A percentile compares a stretch with the other conserved stretches of the same genome.
Conservation (phyloP, 2,113 vertebrate species). For the Neodontobutis hainanensis region DNA sequence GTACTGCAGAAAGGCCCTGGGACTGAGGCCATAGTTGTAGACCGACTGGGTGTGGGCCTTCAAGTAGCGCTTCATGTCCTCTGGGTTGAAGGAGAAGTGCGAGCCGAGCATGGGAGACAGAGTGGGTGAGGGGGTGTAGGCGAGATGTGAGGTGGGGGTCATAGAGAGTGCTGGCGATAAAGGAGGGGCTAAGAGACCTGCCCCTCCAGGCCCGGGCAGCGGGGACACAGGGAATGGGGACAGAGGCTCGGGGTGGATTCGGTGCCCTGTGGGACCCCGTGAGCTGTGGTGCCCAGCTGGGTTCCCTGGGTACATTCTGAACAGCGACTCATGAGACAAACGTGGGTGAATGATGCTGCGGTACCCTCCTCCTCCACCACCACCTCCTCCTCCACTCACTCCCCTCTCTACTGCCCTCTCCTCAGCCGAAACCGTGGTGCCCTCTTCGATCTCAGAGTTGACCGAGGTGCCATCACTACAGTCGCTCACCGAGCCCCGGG, state of each 20-base stretch:
- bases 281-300: conserved; percentile 64
- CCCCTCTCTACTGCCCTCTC: conserved; percentile 64
- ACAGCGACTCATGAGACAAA: conserved; percentile 84
- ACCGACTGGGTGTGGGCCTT: conserved; percentile 92
- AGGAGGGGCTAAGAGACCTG: conserved; percentile 82
- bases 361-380: conserved; percentile 75
- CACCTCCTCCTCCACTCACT: conserved; percentile 60
- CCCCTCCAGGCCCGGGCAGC: conserved; percentile 81
- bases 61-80: conserved; percentile 94
- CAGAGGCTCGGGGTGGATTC: conserved; percentile 85
- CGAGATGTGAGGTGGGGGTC: conserved; percentile 86
- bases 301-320: conserved; percentile 81
- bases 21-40: conserved; percentile 93
- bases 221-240: conserved; percentile 90
- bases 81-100: conserved; percentile 90
- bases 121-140: conserved; percentile 89
- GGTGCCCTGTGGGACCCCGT: conserved; percentile 74
- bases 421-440: conserved; percentile 76
- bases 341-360: conserved; percentile 83
- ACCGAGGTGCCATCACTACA: conserved; percentile 90
- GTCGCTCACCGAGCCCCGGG: conserved; percentile 88
- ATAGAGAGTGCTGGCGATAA: conserved; percentile 88
- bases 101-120: conserved; percentile 90
- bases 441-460: conserved; percentile 89
- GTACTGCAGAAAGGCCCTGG: conserved; percentile 90